Evolutionary conservation across 1,140 invertebrate genomes (phyloP), one percentile per base, ranked within the genome.

Genomic region (Psix sp.): DNA sequence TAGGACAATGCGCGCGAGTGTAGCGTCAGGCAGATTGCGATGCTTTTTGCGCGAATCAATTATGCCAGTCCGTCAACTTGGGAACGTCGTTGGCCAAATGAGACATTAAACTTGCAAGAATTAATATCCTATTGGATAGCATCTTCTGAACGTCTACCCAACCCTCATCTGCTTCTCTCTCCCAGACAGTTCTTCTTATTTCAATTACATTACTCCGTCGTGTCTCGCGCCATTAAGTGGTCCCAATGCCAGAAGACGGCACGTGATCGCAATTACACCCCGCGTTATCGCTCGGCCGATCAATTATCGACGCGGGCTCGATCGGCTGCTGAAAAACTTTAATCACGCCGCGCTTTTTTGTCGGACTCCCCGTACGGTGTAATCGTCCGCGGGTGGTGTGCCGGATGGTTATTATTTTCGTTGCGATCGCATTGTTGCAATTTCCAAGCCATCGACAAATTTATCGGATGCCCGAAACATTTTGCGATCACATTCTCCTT

Each of bases 201-300:
- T 77, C 72, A 77, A 77, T 77, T 77, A 77, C 54, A 48, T 54
- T 38, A 54, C 67, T 51, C 67, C 52, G 49, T 59, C 46, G 57
- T 54, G 67, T 66, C 51, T 40, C 56, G 56, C 66, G 33, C 49
- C 66, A 75, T 71, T 70, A 66, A 66, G 16, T 46, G 38, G 20
- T 36, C 17, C 29, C 46, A 35, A 71, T 49, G 49, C 39, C 31
- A 38, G 31, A 35, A 33, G 40, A 67, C 13, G 11, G 42, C 49
- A 62, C 42, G 31, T 46, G 38, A 65, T 57, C 9, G 39, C 63
- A 66, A 66, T 67, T 74, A 54, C 43, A 62, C 11, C 1, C 16
- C 29, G 54, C 31, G 60, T 54, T 9, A 24, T 15, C 15, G 21
- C 43, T 36, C 14, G n/a, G n/a, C n/a, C 35, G 17, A 67, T 62